Percentiles rank a stretch among this genome's conserved stretches.
Evolutionary conservation across 2,888 invertebrate genomes (phyloP).

Genomic region (Campoplex capitator): DNA sequence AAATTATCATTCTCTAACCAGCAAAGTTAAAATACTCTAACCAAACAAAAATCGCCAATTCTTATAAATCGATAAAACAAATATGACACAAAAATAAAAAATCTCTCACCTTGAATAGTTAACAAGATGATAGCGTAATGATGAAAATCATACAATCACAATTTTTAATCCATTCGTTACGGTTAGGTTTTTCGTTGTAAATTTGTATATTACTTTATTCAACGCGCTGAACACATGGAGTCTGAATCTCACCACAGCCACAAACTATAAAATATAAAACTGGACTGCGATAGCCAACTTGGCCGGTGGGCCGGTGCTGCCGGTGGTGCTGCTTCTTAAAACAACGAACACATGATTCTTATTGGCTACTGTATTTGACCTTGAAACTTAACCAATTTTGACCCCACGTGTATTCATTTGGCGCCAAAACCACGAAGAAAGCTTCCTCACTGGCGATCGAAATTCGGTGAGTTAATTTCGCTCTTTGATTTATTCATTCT

Average conservation of each 20-base stretch:
- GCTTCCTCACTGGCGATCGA: no score
- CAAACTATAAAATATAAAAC: neutral
- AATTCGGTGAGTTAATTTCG: no score
- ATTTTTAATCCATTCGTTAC: neutral
- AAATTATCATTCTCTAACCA: neutral
- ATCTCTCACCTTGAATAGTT: neutral
- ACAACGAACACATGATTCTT: no score
- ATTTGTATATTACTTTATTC: neutral
- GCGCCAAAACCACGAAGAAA: no score
- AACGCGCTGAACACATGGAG: slow-evolving; percentile 5
- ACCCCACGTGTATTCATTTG: no score
- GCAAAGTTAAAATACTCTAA: neutral
- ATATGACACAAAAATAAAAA: neutral
- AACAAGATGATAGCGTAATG: neutral
- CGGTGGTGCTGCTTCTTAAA: no score
- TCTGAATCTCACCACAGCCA: neutral
- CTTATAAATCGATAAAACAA: neutral
- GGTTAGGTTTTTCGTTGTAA: neutral
- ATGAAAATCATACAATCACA: neutral
- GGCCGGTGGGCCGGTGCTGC: no score
- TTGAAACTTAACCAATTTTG: no score
- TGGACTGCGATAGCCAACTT: no score
- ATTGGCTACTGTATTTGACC: no score
- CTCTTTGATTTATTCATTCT: no score
- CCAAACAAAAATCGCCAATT: neutral